A percentile compares a stretch with the other conserved stretches of the same genome.
Conservation (phyloP, 2,797 vertebrate species). For the Fistularia commersonii region DNA sequence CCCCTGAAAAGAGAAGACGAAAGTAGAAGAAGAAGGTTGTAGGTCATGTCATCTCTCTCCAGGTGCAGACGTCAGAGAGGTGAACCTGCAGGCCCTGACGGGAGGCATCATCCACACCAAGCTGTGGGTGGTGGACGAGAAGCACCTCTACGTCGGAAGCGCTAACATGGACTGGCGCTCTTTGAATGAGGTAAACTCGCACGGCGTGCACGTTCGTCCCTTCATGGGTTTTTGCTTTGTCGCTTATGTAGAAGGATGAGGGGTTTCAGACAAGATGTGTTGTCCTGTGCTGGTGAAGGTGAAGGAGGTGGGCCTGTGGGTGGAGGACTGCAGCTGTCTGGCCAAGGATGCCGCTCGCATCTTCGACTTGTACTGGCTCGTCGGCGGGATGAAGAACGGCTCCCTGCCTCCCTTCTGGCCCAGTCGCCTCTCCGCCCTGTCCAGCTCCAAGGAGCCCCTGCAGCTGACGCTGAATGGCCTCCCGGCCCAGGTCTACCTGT, state of each 20-base stretch:
- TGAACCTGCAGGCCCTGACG: constrained; percentile 67
- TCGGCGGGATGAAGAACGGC: constrained; percentile 54
- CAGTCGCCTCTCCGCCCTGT: constrained; percentile 66
- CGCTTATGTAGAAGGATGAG: too few relatives aligned
- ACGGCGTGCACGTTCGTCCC: too few relatives aligned
- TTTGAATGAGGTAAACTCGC: constrained; percentile 73
- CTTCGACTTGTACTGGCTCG: constrained; percentile 73
- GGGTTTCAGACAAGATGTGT: not conserved
- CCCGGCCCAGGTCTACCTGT: constrained; percentile 74
- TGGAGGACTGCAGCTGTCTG: constrained; percentile 80
- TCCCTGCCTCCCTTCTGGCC: constrained; percentile 74
- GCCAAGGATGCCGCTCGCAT: constrained; percentile 72
- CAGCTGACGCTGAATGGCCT: constrained; percentile 74
- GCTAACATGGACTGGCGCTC: constrained; percentile 84
- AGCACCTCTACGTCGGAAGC: constrained; percentile 79
- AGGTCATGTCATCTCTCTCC: not conserved
- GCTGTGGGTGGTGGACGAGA: constrained; percentile 77
- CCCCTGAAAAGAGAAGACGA: too few relatives aligned
- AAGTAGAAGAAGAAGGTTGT: too few relatives aligned
- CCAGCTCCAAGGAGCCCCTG: constrained; percentile 72
- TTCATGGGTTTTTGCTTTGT: too few relatives aligned
- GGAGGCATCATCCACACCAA: constrained; percentile 79
- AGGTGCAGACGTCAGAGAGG: constrained; percentile 74
- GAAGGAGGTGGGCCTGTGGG: constrained; percentile 75
- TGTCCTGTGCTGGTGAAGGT: constrained; percentile 63